Evolutionary conservation across 2,797 vertebrate genomes (phyloP).

Genomic region (Adrianichthys oophorus): DNA sequence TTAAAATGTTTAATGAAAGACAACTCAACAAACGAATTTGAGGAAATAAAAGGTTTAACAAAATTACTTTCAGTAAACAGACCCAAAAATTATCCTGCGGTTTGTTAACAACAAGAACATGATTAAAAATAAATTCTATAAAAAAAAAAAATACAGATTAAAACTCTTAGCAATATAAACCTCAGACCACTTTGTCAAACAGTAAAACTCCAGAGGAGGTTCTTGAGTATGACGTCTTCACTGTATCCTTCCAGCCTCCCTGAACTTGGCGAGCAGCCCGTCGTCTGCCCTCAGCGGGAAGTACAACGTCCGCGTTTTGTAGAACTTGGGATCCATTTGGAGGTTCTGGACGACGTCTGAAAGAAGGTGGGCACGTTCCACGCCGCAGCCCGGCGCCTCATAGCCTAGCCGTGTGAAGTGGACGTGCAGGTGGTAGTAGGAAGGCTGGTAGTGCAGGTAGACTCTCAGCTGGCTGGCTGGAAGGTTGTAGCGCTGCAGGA

Average conservation of each 20-base stretch:
- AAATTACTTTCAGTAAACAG: no score
- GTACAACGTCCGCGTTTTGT: slow-evolving; percentile 80
- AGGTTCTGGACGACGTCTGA: slow-evolving; percentile 89
- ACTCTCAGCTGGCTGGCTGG: slow-evolving; percentile 77
- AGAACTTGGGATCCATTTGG: slow-evolving; percentile 74
- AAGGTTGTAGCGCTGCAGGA: slow-evolving; percentile 77
- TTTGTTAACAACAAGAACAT: background rate
- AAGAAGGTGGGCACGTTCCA: slow-evolving; percentile 92
- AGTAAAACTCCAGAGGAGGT: background rate
- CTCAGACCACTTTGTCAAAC: no score
- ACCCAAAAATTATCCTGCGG: no score
- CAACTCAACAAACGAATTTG: no score
- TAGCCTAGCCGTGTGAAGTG: slow-evolving; percentile 91
- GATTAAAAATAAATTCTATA: background rate
- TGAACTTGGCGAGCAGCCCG: slow-evolving; percentile 79
- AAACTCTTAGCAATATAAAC: no score
- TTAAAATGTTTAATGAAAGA: no score
- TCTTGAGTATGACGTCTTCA: background rate
- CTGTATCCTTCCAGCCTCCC: slow-evolving; percentile 74
- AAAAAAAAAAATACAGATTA: background rate
- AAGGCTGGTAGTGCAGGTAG: slow-evolving; percentile 95
- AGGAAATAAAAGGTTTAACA: no score
- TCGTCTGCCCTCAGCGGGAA: slow-evolving; percentile 84
- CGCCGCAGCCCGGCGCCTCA: slow-evolving; percentile 83
- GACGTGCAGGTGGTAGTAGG: slow-evolving; percentile 93